Base-by-base conservation (phyloP, 2,888 invertebrate species). In the Drosophila neonasuta region DNA sequence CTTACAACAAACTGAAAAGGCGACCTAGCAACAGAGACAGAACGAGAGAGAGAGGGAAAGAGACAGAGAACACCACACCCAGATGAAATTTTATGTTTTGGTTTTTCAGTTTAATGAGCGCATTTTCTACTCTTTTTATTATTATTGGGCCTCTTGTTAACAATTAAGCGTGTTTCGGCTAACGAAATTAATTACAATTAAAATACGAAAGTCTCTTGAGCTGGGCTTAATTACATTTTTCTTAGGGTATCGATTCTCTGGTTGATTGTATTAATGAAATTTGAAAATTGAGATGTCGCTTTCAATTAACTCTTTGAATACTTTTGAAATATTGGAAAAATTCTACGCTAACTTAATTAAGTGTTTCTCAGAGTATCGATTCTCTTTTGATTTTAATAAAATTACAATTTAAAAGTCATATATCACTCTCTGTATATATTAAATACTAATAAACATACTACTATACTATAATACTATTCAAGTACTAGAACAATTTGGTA, bases 1-100 rank as follows among this genome's bases (percentile, higher is more conserved):
- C 55, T 74, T 44, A 17, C 8, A 48, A 54, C 13, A 45, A 36
- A 3, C 2, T 17, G 13, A 34, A 39, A 51, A 34, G n/a, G 15
- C 39, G 60, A 51, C 73, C 44, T 70, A 30, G 73, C 71, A 74
- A 74, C 73, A 52, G 41, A 17, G 10, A 24, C 24, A 24, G 24
- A 24, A 6, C 5, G 5, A 24, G 24, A 24, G 24, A 24, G 6
- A 1, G 24, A 24, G 24, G 1, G 24, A 24, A 6, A 24, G 1
- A 24, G 1, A 24, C 6, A 24, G 67, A 41, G 20, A 13, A 6
- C n/a, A 11, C 52, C 67, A 61, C 71, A 36, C 66, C 75, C 61
- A 41, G 32, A 42, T 5, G 4, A 41, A 13, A 46, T 42, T 66
- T 56, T 44, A 32, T 34, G 8, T 0, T 8, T n/a, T 52, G n/a